These are phyloP conservation scores for Alauda arvensis DNA, from an alignment of 2,797 vertebrate genomes.

Conservation along the genomic window DNA sequence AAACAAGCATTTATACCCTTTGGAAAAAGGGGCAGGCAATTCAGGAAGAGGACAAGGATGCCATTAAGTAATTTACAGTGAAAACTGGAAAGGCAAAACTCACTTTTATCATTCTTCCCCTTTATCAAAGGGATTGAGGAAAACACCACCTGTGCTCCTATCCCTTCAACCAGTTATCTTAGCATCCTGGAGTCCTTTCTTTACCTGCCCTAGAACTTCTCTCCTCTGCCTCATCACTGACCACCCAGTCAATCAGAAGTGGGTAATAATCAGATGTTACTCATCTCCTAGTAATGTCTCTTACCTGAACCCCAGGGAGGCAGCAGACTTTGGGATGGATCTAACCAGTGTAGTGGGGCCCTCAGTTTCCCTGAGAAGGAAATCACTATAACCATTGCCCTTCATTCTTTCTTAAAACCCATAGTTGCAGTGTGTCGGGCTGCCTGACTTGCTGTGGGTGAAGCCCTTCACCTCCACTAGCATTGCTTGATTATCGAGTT, in stretches of 20 bases:
- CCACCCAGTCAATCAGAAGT: background rate
- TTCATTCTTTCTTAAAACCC: background rate
- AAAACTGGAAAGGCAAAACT: background rate
- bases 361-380: background rate
- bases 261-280: background rate
- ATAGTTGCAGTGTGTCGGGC: background rate
- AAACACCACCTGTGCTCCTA: background rate
- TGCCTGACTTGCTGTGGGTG: background rate
- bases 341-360: accelerated
- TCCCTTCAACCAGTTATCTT: background rate
- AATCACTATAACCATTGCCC: background rate
- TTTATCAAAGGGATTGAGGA: background rate
- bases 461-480: background rate
- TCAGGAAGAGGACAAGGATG: background rate
- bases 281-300: background rate
- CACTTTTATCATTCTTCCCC: background rate
- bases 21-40: background rate
- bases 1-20: background rate
- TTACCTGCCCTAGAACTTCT: background rate
- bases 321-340: background rate
- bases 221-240: background rate
- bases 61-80: background rate
- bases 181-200: background rate
- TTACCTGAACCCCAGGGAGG: background rate
- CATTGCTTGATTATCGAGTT: background rate